Base-by-base conservation (phyloP, 64 coral and sea anemone genomes). In the Pachyseris speciosa region DNA sequence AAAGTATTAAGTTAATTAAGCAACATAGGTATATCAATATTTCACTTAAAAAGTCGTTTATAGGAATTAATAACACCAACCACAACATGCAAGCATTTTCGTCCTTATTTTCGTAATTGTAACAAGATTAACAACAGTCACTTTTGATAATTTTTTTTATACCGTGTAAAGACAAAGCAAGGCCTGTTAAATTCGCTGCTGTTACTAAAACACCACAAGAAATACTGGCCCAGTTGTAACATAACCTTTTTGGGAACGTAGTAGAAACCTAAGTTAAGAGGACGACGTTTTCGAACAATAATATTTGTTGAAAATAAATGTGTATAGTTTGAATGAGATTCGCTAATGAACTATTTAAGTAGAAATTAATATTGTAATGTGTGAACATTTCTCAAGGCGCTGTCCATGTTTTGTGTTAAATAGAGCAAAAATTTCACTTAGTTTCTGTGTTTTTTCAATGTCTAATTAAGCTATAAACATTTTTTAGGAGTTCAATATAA, bases 401-500 rank as follows among this genome's bases (percentile, higher is more conserved):
- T 26, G 5, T 74, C 24, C 24, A 9, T 27, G 36, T 34, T 40
- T 61, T 9, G 10, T 27, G 7, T 30, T 16, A 15, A 45, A 1
- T 29, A 76, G 9, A 51, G 73, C 9, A 20, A 9, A 50, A 29
- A 73, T 47, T 17, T 12, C 12, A 76, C 24, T 52, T 37, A 38
- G 26, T 24, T 2, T 22, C 27, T 41, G 0, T 36, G 33, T 57
- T 36, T 81, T 81, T 81, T 81, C 20, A 22, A 53, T 39, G 10
- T 20, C 20, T 63, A 15, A 24, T n/a, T 58, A 60, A 79, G 50
- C 29, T 37, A n/a, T 79, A 19, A 55, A 57, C 29, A 57, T 79
- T 81, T 81, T 81, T 8, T 63, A 81, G 32, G 77, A 37, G 0
- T 40, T 39, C 6, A 81, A 81, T 81, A 80, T n/a, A 81, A 81